Evolutionary conservation across 2,797 vertebrate species (phyloP), one percentile per base, ranked within the genome.

Genomic region (Morus bassanus): DNA sequence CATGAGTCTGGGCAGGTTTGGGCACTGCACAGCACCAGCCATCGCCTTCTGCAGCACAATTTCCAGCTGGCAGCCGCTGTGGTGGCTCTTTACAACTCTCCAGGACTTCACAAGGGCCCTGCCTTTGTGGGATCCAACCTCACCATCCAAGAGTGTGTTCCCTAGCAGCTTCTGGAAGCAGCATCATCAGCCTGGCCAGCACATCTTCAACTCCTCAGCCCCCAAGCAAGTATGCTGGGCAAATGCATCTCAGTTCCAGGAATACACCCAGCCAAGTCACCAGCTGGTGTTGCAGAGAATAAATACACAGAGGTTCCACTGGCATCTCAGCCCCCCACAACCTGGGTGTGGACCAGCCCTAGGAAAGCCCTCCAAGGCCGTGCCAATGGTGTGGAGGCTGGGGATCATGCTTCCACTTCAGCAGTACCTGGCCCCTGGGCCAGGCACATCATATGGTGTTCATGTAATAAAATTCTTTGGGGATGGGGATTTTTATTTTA

Each of bases 361-460:
- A 67, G 75, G 43, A 88, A 65, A 72, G n/a, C 72, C 61, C 56
- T 48, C 46, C 82, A n/a, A 65, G 65, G 74, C 37, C 3, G 1
- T 3, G 1, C 6, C 33, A 45, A 1, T 0, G 9, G 48, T 11
- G 5, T 65, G 24, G n/a, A n/a, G 39, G 30, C 30, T 35, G 50
- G 13, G 56, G 41, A 16, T 51, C 2, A 14, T 33, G 27, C 17
- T 48, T 59, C 27, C 60, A 35, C 31, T 53, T 21, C 35, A 75
- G 61, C 41, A 85, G 54, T 16, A 48, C 25, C 8, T 59, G 53
- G 21, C 18, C 60, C 17, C 11, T n/a, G 61, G 27, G 51, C 30
- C 89, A 70, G 51, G 33, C 25, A 51, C 10, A 7, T 24, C 8
- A 15, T 8, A 13, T 0, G 0, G 9, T 37, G 27, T n/a, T 63